Base-by-base conservation (phyloP, 2,113 vertebrate genomes). In the Mesembrinibis cayennensis region DNA sequence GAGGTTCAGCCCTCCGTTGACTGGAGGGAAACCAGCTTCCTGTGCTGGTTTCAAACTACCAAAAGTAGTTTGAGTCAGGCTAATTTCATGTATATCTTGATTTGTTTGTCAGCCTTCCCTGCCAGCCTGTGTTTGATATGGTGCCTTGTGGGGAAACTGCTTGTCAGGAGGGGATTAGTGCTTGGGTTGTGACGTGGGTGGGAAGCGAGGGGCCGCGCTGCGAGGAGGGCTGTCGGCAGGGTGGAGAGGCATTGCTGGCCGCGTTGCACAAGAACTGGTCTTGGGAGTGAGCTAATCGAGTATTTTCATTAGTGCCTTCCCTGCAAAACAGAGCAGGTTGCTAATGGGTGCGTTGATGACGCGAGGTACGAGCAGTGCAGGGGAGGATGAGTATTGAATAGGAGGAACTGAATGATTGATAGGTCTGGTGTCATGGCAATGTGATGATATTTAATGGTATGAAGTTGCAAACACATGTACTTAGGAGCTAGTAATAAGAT, bases 71-170 rank as follows among this genome's bases (percentile, higher is more conserved):
- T 12, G 25, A 13, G 12, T 25, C 52, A 5, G 19, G 32, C 40
- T 63, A 0, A 55, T 67, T 50, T 67, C 25, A 0, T 0, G 0
- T 5, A 0, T 5, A 3, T 26, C 56, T 87, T 13, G 30, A 10
- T 70, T 53, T 27, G 16, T 53, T 70, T 95, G 67, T 42, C 80
- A 22, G 40, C 34, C 14, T 63, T 83, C 29, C 44, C 29, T 86
- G 52, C 47, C 89, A 86, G 63, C 19, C 76, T 20, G 67, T 10
- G 42, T 29, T 78, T 61, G 89, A 9, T 42, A 8, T 0, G 20
- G 40, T 27, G 58, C 58, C 47, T 55, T 38, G 58, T 19, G 34
- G 34, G 62, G 82, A 94, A 72, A 18, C 62, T 32, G 65, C 82
- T 30, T 38, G 50, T 70, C 61, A 71, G 74, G 70, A 79, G 79